Base-by-base conservation (phyloP, 1,140 invertebrate genomes). In the Aphelinus certus region DNA sequence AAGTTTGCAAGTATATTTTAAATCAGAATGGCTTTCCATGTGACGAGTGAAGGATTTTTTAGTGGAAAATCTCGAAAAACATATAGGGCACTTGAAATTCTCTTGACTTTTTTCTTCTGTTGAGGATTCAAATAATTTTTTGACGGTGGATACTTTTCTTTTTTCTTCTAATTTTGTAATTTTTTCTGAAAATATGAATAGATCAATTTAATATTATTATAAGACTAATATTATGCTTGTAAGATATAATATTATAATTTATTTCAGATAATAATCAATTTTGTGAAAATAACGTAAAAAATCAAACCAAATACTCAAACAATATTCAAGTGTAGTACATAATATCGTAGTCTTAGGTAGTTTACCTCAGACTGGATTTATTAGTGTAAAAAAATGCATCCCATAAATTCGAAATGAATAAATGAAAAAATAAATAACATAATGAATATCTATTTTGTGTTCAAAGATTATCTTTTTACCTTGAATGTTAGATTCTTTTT, bases 1-100 rank as follows among this genome's bases (percentile, higher is more conserved):
- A 10, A 83, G 48, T 73, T 87, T 87, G 69, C 86, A 88, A 9
- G n/a, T 70, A 43, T 85, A 76, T 42, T 82, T 79, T 1, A 53
- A 66, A 3, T 47, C 69, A 51, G 51, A 78, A 71, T 86, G 85
- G 42, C 69, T 81, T 64, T 81, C 82, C 0, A 81, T 51, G 42
- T 86, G 84, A 71, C 79, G 82, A 7, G 78, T 68, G 3, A 85
- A 74, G 1, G 81, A 76, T 58, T 83, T 84, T 73, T 81, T 83
- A 10, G 81, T 76, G 3, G 76, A 55, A 60, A 80, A 86, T 0
- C 71, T 72, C 76, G 81, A 77, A 6, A 79, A 46, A 70, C 86
- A 86, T 7, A 81, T 79, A 0, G 81, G 80, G 77, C 84, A 86
- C 43, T 83, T 84, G 1, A 84, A 45, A 45, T 76, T 76, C 26